Base-by-base conservation (phyloP, 2,113 vertebrate species). In the Pelmatolapia mariae region DNA sequence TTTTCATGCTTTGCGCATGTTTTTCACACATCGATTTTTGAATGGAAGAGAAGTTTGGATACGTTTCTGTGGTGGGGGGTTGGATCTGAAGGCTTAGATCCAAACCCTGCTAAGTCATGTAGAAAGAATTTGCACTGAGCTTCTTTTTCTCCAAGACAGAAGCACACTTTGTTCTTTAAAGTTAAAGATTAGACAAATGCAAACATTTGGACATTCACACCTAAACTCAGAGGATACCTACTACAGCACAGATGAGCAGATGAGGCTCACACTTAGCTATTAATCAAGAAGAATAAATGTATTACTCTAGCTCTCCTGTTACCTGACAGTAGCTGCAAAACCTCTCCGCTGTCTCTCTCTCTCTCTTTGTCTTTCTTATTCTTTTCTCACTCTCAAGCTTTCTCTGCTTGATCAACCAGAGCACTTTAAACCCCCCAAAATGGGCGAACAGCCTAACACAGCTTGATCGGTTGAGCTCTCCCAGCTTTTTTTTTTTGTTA, bases 101-200 rank as follows among this genome's bases (percentile, higher is more conserved):
- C 22, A 45, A 45, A 26, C 66, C 38, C 8, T 73, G 22, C 54
- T 54, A 87, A 71, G n/a, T 93, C 85, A 91, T 22, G 86, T 68
- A 19, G 79, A 81, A 92, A 82, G 81, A 83, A 92, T 91, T 83
- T 90, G 40, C 8, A 47, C 13, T 26, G 89, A 94, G 66, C 26
- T 36, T 26, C 22, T 24, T 83, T 85, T 89, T 63, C 50, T 53
- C 45, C 47, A 66, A 66, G 16, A 87, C 88, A 87, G 81, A 88
- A 68, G 26, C 85, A 89, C 87, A 94, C 92, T 95, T 95, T 96
- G 91, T 92, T 91, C 84, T 86, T 88, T 56, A 79, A 82, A 89
- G 95, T 95, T 95, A 95, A 95, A 93, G 87, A 93, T 95, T 93
- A 93, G 76, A 89, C 85, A 11, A 76, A 93, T 29, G 81, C 88